Base-by-base conservation (phyloP, 2,888 invertebrate species). In the Encarsia formosa region DNA sequence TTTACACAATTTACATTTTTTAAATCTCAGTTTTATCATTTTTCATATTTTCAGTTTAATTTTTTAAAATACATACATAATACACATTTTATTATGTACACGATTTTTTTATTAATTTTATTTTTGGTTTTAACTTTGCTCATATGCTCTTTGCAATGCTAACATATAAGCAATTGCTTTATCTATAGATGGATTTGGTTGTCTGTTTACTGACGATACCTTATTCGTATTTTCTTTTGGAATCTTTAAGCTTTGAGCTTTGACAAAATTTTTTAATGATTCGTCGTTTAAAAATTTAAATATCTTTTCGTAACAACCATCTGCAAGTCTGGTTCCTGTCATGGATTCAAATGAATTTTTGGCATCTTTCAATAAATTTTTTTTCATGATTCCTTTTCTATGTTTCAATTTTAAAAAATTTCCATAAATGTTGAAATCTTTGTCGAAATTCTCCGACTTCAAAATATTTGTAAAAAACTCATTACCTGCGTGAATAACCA, bases 401-500 rank as follows among this genome's bases (percentile, higher is more conserved):
- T 13, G 45, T 38, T 55, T 48, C 4, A 41, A 37, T 34, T 42
- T 45, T 13, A 55, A 8, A 11, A 52, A 45, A 45, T 55, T 49
- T 22, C 42, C 39, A 38, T 40, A 55, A 6, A 47, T 40, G 4
- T 51, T 44, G 16, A 48, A 54, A 11, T 47, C 39, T 19, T 35
- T 51, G 4, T 40, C 19, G 31, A 54, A 51, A 11, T 50, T 29
- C 3, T 34, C 31, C 2, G 51, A 40, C 6, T 20, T 34, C 23
- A 54, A 24, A 23, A 48, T 40, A 2, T 40, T 43, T 29, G 40
- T 4, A 23, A 54, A 43, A 5, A 19, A 9, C 16, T 47, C 47
- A 44, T 54, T 47, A 2, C 44, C 40, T 3, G 48, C 47, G 24
- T 51, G 43, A 29, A 48, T 13, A 39, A 35, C 47, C 54, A 54